Base-by-base conservation (phyloP, 2,797 vertebrate genomes). In the Halcyon badia region DNA sequence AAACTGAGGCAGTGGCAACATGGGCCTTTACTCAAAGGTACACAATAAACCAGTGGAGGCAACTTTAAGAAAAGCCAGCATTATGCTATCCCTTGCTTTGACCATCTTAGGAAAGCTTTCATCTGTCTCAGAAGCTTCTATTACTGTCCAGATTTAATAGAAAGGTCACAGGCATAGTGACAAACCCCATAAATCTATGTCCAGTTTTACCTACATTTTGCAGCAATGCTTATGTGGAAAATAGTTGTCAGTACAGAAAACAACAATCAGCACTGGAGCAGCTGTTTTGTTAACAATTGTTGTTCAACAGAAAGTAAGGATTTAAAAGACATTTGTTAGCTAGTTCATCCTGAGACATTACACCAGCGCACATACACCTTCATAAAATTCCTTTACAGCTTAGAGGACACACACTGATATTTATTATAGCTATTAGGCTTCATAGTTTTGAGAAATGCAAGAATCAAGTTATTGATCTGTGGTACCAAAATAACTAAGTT, bases 351-450 rank as follows among this genome's bases (percentile, higher is more conserved):
- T 94, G 44, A 70, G 7, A 46, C 62, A 77, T 70, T 73, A 28
- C 12, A 91, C 17, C 41, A 82, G 33, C 18, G 13, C 26, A 46
- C 17, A 21, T 35, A 75, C 7, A 87, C 13, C 30, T 89, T 76
- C 24, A 33, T 58, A 77, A 90, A 87, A 87, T 80, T 94, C 83
- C 37, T 46, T 60, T 61, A 64, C 22, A 71, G 41, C 41, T 83
- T 61, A 64, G 16, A 90, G 21, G 60, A 83, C 16, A 51, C 37
- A 37, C 54, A 39, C 24, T 92, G 68, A 64, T 93, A 92, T 96
- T 94, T 93, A 90, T 93, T 93, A 61, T 8, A 68, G 52, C 44
- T 83, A 80, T 94, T 68, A 83, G 33, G 41, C 33, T 89, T 90
- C 41, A 48, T 58, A 73, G 80, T 82, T 95, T 85, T 89, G 60